phyloP scores from a whole-genome alignment of 92 coral and sea anemone species.

The Pocillopora grandis region DNA sequence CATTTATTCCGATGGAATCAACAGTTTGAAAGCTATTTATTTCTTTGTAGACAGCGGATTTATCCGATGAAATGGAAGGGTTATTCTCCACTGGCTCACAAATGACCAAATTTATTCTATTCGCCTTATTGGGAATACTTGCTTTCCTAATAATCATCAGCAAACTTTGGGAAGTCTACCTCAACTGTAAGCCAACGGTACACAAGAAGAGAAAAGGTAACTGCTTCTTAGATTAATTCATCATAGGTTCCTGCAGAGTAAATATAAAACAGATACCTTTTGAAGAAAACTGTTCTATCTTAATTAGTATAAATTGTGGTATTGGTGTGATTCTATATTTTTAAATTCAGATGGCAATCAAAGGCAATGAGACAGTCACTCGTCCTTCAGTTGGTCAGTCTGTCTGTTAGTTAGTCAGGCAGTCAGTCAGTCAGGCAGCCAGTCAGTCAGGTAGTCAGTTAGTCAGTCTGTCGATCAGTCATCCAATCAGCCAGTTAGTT shows the following conservation, averaged over 20 bases:
- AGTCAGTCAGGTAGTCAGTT: too few relatives aligned
- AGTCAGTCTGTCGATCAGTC: too few relatives aligned
- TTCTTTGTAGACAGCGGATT: background rate
- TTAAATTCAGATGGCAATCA: too few relatives aligned
- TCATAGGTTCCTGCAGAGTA: background rate
- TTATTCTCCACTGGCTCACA: conserved; percentile 15
- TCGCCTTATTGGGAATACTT: background rate
- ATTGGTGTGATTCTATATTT: too few relatives aligned
- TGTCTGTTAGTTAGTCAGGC: too few relatives aligned
- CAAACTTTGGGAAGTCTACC: background rate
- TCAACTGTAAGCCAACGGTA: background rate
- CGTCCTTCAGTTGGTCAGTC: too few relatives aligned
- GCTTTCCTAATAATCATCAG: background rate
- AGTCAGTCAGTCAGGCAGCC: too few relatives aligned
- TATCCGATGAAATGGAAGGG: background rate
- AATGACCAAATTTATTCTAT: background rate
- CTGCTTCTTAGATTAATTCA: background rate
- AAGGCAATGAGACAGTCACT: too few relatives aligned
- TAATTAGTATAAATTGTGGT: too few relatives aligned
- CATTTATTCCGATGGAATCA: too few relatives aligned
- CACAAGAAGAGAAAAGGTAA: background rate
- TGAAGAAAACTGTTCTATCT: background rate
- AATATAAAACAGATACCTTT: background rate
- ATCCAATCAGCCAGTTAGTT: too few relatives aligned
- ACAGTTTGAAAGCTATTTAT: background rate